Percentiles rank a stretch among this genome's conserved stretches.
Conservation (phyloP, 2,113 vertebrate species). For the Penelope pileata region DNA sequence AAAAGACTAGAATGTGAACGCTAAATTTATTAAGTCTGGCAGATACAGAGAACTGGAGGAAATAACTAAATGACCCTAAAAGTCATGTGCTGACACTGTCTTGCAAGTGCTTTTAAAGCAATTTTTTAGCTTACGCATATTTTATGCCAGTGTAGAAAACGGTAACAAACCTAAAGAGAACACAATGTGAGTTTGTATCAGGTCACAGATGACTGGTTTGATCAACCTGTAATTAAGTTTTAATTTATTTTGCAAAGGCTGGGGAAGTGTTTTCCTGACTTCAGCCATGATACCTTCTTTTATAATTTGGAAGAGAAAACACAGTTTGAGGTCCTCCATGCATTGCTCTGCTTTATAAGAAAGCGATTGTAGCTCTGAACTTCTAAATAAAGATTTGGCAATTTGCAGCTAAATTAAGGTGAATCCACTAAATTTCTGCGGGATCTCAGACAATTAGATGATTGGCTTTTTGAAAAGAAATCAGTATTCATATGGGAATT, state of each 20-base stretch:
- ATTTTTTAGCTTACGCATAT: not conserved
- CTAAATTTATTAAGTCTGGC: not conserved
- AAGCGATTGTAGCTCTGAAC: not conserved
- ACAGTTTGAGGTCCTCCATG: not conserved
- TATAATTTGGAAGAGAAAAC: not conserved
- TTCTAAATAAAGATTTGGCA: not conserved
- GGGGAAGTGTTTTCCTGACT: not conserved
- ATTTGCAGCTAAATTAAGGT: not conserved
- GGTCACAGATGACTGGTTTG: not conserved
- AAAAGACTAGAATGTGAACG: not conserved
- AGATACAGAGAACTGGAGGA: not conserved
- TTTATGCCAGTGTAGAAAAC: not conserved
- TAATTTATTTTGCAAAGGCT: not conserved
- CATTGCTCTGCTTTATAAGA: not conserved
- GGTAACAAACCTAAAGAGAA: not conserved
- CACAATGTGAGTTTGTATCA: not conserved
- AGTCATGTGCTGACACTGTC: accelerated
- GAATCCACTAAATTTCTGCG: not conserved
- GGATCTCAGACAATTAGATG: not conserved
- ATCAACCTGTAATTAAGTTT: not conserved
- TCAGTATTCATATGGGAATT: not conserved
- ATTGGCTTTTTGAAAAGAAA: not conserved
- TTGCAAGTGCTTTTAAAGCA: not conserved
- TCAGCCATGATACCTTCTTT: not conserved
- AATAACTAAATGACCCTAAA: not conserved